These are phyloP conservation scores for Mythimna ferrago DNA, from an alignment of 2,888 invertebrate species.

Conservation along the genomic window DNA sequence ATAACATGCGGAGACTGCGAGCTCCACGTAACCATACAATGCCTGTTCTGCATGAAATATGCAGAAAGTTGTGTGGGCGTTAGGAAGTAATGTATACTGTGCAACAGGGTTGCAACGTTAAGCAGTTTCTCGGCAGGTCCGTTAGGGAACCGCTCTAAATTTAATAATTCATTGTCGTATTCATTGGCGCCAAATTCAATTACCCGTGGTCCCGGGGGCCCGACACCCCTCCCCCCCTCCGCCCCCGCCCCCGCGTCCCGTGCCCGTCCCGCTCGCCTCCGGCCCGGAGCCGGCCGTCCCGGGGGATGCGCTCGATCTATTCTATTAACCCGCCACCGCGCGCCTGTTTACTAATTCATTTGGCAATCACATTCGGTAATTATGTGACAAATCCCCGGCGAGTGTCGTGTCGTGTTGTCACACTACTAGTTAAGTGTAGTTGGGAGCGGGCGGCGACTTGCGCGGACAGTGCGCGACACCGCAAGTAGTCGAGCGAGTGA, in stretches of 20 bases:
- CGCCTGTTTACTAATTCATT: constrained; percentile 87
- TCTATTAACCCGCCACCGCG: constrained; percentile 76
- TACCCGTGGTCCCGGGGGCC: constrained; percentile 77
- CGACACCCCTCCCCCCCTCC: constrained; percentile 59
- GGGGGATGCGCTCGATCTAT: constrained; percentile 71
- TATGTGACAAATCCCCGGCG: constrained; percentile 82
- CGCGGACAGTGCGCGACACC: constrained; percentile 35
- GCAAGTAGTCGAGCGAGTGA: constrained; percentile 7
- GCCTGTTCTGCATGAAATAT: constrained; percentile 14
- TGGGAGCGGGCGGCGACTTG: constrained; percentile 58
- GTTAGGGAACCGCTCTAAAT: constrained; percentile 78
- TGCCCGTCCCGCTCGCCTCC: constrained; percentile 30
- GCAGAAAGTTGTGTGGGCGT: constrained; percentile 18
- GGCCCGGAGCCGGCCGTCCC: constrained; percentile 56
- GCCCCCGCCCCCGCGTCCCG: constrained; percentile 31
- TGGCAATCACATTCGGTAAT: constrained; percentile 87
- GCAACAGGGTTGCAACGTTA: constrained; percentile 54
- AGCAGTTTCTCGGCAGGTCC: constrained; percentile 44
- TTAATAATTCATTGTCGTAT: constrained; percentile 89
- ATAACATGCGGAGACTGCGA: constrained; percentile 38
- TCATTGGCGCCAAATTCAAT: constrained; percentile 89
- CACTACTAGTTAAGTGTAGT: constrained; percentile 70
- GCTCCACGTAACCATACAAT: constrained; percentile 34
- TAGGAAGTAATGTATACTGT: constrained; percentile 58
- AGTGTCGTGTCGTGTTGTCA: constrained; percentile 63